Evolutionary conservation across 2,797 vertebrate species (phyloP), one percentile per base, ranked within the genome.

Genomic region (Dendrocincla fuliginosa): DNA sequence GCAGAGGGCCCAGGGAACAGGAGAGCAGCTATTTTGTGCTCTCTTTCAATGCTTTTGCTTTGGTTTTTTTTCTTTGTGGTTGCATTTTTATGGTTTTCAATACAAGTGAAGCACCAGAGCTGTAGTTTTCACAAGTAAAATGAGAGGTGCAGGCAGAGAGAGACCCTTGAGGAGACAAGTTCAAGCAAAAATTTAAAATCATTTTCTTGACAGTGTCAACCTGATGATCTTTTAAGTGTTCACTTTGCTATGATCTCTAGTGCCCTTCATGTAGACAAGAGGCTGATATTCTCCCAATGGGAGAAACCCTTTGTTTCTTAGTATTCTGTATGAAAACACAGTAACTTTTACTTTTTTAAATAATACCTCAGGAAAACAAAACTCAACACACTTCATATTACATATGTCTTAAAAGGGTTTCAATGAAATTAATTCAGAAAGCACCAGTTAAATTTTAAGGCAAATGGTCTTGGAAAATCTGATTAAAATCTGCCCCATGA

Each of bases 1-100:
- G 71, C 82, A 87, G 20, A 93, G 96, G 35, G 92, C 90, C 93
- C 92, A 94, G 95, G 97, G 96, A 97, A 73, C 35, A 86, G 87
- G 23, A 52, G 6, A 78, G 22, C 68, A 90, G 67, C 69, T 32
- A 20, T 71, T 95, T 73, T 75, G 41, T 77, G 22, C 70, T 89
- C 42, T 61, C 59, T 81, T 93, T 84, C 82, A 76, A 28, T 74
- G 77, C 65, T 52, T 90, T 61, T 75, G 17, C 82, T 91, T 93
- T 68, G 68, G 41, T 57, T 79, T 86, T 78, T 81, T 77, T 68
- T 70, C 77, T 89, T 92, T 76, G 64, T 84, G 84, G 52, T 60
- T 92, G 64, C 2, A 0, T 85, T 96, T 80, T 90, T 87, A 49
- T 8, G 20, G 65, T 68, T 81, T 89, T 86, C 59, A 76, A 23